Base-by-base conservation (phyloP, 2,797 vertebrate genomes). In the Glossophaga mutica region DNA sequence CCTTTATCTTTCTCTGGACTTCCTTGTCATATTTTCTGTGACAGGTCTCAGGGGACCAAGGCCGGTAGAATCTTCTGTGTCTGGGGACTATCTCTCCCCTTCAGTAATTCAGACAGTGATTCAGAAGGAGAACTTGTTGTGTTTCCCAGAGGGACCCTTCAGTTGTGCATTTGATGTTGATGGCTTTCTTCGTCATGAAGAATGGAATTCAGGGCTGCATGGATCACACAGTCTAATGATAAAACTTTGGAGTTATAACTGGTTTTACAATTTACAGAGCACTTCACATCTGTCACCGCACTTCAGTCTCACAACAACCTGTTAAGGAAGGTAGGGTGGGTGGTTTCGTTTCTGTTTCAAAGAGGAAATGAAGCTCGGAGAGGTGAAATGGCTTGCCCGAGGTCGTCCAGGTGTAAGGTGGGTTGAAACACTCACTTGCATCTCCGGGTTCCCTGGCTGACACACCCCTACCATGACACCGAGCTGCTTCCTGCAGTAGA, bases 1-100 rank as follows among this genome's bases (percentile, higher is more conserved):
- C 91, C 70, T 89, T 96, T 95, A 70, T 94, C 86, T 96, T 89
- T 85, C 73, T 91, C 76, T 24, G 42, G 73, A 67, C 90, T 91
- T 95, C 39, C 62, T 97, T 96, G 94, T 96, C 92, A 93, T 89
- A 89, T 95, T 96, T 96, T 95, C 89, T 90, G 42, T 96, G 97
- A 96, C 79, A 94, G 92, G 55, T 97, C 95, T 95, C 92, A 24
- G 46, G 95, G 83, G 96, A 95, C 83, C 71, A 87, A 85, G 83
- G 86, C 94, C 73, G 82, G 94, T 48, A 83, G 83, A 85, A 91
- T 95, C 92, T 89, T 85, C 88, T 94, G 1, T 59, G 87, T 62
- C 97, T 95, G 90, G 97, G 95, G 96, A 97, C 91, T 95, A 70
- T 93, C 95, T 95, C 37, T 91, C 37, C 78, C 93, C 91, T 78